Evolutionary conservation across 2,888 invertebrate genomes (phyloP).

Genomic region (Colletes collaris): DNA sequence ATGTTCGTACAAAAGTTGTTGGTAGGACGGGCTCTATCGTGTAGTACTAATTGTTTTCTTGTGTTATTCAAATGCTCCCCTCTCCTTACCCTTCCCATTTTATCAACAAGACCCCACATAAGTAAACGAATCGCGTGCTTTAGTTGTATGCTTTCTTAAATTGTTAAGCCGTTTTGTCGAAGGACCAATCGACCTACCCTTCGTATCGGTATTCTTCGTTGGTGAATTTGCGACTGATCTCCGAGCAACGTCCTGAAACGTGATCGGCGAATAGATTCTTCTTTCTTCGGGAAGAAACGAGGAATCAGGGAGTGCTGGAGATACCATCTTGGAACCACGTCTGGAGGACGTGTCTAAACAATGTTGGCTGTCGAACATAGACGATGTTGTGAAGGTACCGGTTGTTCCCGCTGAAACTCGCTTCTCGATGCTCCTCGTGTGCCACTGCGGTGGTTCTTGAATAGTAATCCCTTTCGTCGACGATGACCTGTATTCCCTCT

Average conservation of each 20-base stretch:
- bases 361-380: conserved; percentile 53
- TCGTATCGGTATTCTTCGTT: conserved; percentile 83
- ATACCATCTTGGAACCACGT: conserved; percentile 67
- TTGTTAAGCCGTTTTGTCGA: too few species aligned
- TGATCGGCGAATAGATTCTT: conserved; percentile 92
- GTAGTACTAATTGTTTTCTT: too few species aligned
- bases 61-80: too few species aligned
- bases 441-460: conserved; percentile 76
- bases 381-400: conserved; percentile 18
- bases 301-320: conserved; percentile 65
- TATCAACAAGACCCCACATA: too few species aligned
- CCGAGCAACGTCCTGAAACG: conserved; percentile 92
- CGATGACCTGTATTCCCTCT: conserved; percentile 87
- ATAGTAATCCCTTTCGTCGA: conserved; percentile 77
- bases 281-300: conserved; percentile 85
- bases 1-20: too few species aligned
- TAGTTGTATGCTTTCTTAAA: too few species aligned
- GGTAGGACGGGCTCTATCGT: too few species aligned
- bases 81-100: too few species aligned
- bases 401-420: conserved; percentile 63
- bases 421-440: conserved; percentile 82
- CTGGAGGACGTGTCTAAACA: conserved; percentile 55
- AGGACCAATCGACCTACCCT: conserved; percentile 69
- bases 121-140: too few species aligned
- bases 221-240: conserved; percentile 91